Evolutionary conservation across 2,797 vertebrate genomes (phyloP).

Genomic region (Neosilurus hyrtlii): DNA sequence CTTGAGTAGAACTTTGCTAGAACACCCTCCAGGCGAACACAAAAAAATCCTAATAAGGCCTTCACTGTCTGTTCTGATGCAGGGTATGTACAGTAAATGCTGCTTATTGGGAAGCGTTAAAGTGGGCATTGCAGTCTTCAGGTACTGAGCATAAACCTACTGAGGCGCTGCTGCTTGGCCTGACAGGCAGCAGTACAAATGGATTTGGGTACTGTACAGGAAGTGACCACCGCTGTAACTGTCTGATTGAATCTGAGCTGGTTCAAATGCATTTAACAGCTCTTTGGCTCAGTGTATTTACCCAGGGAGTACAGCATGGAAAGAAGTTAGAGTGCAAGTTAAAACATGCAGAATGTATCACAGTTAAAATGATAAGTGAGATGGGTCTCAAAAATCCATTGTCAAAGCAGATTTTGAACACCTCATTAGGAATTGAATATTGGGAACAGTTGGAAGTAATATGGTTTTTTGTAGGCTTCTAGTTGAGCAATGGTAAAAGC

Average conservation of each 20-base stretch:
- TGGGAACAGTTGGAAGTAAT: background rate
- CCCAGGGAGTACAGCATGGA: slow-evolving; percentile 7
- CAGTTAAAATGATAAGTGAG: slow-evolving; percentile 1
- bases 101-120: background rate
- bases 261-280: slow-evolving; percentile 25
- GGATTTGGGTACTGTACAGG: slow-evolving; percentile 27
- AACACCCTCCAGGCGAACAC: background rate
- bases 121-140: slow-evolving; percentile 1
- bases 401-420: slow-evolving; percentile 11
- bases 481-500: background rate
- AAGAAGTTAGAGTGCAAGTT: slow-evolving; percentile 9
- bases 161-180: background rate
- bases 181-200: slow-evolving; percentile 16
- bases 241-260: slow-evolving; percentile 16
- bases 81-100: background rate
- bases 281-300: slow-evolving; percentile 19
- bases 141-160: slow-evolving; percentile 1
- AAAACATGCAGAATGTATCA: slow-evolving; percentile 10
- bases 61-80: slow-evolving; percentile 10
- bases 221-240: slow-evolving; percentile 30
- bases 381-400: background rate
- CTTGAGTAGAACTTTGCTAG: slow-evolving; percentile 10
- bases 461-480: background rate
- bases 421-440: slow-evolving; percentile 6
- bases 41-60: slow-evolving; percentile 1